Evolutionary conservation across 2,797 vertebrate species (phyloP).

Genomic region (Distichodus sexfasciatus): DNA sequence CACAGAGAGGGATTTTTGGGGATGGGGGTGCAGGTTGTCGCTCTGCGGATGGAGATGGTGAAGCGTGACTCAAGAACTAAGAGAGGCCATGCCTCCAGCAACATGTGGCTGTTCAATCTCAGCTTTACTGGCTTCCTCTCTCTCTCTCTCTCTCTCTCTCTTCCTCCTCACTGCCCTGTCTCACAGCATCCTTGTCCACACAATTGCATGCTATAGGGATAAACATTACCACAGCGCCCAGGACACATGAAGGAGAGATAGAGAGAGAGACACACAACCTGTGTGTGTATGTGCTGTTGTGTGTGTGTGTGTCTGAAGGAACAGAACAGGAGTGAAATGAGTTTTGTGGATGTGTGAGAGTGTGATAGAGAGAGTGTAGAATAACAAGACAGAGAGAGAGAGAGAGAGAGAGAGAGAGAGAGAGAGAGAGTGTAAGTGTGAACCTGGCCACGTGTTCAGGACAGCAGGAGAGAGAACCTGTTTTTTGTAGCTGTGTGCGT

Average conservation of each 20-base stretch:
- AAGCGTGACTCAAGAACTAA: slow-evolving; percentile 10
- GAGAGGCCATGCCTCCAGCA: slow-evolving; percentile 15
- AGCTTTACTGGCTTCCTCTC: background rate
- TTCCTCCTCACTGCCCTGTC: background rate
- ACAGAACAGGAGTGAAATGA: slow-evolving; percentile 13
- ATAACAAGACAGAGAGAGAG: background rate
- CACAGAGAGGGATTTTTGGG: background rate
- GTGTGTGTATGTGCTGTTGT: background rate
- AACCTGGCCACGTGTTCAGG: slow-evolving; percentile 18
- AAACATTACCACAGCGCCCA: background rate
- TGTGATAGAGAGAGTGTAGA: slow-evolving; percentile 13
- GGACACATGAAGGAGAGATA: slow-evolving; percentile 2
- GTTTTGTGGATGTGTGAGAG: background rate
- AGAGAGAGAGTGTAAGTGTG: slow-evolving; percentile 6
- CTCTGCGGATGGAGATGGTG: slow-evolving; percentile 4
- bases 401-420: background rate
- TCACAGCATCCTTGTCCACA: slow-evolving; percentile 9
- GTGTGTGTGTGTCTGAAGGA: slow-evolving; percentile 6
- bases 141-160: background rate
- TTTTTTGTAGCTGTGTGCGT: background rate
- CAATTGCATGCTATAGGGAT: background rate
- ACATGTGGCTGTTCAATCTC: slow-evolving; percentile 1
- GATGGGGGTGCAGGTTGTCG: background rate
- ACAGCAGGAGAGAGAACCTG: slow-evolving; percentile 5
- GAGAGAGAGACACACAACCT: background rate